A percentile compares a stretch with the other conserved stretches of the same genome.
phyloP scores from a whole-genome alignment of 2,113 vertebrate genomes.

The Semicossyphus pulcher region DNA sequence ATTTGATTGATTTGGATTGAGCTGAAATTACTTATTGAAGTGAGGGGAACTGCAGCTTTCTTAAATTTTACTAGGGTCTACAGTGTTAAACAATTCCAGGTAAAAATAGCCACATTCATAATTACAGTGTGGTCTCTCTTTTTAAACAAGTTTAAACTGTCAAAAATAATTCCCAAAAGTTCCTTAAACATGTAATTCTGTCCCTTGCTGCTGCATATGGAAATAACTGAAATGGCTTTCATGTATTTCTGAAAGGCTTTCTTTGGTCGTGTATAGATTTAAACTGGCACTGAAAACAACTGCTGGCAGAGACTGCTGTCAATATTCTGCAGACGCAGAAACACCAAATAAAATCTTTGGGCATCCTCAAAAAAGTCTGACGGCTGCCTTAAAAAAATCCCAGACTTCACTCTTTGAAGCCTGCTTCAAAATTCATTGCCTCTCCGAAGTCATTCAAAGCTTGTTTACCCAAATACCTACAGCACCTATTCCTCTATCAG shows the following conservation, averaged over 20 bases:
- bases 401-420: constrained; percentile 41
- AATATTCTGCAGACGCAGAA: constrained; percentile 25
- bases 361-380: constrained; percentile 36
- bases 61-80: no score
- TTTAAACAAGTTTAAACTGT: constrained; percentile 19
- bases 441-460: constrained; percentile 45
- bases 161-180: constrained; percentile 8
- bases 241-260: constrained; percentile 32
- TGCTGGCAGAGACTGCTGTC: constrained; percentile 40
- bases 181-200: constrained; percentile 19
- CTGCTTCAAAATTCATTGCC: constrained; percentile 25
- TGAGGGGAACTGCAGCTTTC: no score
- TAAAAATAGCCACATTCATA: constrained; percentile 9
- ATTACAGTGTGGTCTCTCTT: neutral
- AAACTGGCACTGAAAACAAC: constrained; percentile 39
- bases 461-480: constrained; percentile 57
- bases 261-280: constrained; percentile 23
- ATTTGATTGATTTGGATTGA: no score
- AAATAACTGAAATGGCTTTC: constrained; percentile 43
- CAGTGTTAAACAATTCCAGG: neutral
- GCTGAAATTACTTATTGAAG: no score
- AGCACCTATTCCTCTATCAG: constrained; percentile 31
- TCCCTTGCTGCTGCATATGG: constrained; percentile 4
- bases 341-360: constrained; percentile 25
- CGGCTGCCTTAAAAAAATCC: constrained; percentile 22